These are phyloP conservation scores for Lucilia cuprina DNA, from an alignment of 1,140 invertebrate species.

Conservation along the genomic window DNA sequence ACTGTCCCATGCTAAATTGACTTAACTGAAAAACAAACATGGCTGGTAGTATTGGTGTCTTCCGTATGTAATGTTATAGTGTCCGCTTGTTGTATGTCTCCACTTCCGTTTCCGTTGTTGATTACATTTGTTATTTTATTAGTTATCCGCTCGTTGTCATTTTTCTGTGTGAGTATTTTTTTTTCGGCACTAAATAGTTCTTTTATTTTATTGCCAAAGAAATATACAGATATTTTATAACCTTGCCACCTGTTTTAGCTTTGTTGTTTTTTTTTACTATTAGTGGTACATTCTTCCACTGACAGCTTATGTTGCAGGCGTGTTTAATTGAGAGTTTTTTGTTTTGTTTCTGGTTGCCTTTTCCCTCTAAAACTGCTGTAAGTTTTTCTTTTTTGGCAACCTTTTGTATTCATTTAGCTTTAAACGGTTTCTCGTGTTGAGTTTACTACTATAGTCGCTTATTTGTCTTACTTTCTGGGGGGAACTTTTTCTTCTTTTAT, in stretches of 20 bases:
- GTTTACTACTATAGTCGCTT: background rate
- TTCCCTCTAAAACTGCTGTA: background rate
- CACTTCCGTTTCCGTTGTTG: slow-evolving; percentile 36
- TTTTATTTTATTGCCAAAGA: slow-evolving; percentile 15
- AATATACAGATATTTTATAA: slow-evolving; percentile 19
- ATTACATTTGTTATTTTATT: slow-evolving; percentile 34
- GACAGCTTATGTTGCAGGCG: slow-evolving; percentile 14
- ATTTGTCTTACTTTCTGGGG: background rate
- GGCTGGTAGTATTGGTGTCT: background rate
- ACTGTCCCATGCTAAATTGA: too few relatives aligned
- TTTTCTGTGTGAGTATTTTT: background rate
- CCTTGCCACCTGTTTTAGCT: slow-evolving; percentile 17
- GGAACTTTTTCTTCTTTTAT: background rate
- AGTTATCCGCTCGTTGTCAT: slow-evolving; percentile 30
- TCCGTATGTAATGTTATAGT: slow-evolving; percentile 17
- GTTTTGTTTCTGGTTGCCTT: background rate
- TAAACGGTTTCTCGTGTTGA: background rate
- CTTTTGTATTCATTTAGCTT: background rate
- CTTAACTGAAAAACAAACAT: too few relatives aligned
- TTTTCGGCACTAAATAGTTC: too few relatives aligned
- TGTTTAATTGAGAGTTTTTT: background rate
- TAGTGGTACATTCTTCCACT: background rate
- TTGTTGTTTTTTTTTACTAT: background rate
- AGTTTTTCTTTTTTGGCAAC: background rate
- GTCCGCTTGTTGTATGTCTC: slow-evolving; percentile 29